phyloP scores from a whole-genome alignment of 1,140 invertebrate species.

The Venustaconcha ellipsiformis region DNA sequence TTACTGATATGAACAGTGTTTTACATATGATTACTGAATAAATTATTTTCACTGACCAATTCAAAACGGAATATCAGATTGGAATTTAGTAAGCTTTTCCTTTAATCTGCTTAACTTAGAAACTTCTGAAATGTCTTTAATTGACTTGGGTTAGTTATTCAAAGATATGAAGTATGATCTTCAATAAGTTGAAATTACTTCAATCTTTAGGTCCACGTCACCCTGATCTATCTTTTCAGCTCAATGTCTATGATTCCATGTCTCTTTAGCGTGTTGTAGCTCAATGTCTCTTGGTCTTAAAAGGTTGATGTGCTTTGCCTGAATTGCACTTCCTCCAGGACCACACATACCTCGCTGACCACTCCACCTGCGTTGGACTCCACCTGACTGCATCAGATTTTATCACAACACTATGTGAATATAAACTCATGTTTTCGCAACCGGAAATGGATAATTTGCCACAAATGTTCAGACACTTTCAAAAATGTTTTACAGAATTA shows the following conservation, averaged over 20 bases:
- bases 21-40: too few species aligned
- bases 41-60: too few species aligned
- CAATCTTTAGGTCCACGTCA: conserved; percentile 74
- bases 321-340: conserved; percentile 46
- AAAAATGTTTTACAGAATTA: too few species aligned
- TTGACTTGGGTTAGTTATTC: too few species aligned
- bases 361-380: conserved; percentile 29
- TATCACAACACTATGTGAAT: not conserved
- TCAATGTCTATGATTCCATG: conserved; percentile 83
- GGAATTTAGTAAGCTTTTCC: too few species aligned
- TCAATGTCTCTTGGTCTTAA: conserved; percentile 75
- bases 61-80: too few species aligned
- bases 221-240: conserved; percentile 54
- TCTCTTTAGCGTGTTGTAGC: conserved; percentile 87
- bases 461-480: not conserved
- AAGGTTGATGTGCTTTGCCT: conserved; percentile 79
- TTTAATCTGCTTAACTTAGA: too few species aligned
- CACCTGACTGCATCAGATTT: conserved; percentile 6
- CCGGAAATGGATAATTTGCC: not conserved
- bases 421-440: not conserved
- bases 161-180: too few species aligned
- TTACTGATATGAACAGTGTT: too few species aligned
- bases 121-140: too few species aligned
- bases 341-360: conserved; percentile 46
- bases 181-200: conserved; percentile 58